Percentiles rank a stretch among this genome's conserved stretches.
Evolutionary conservation across 2,888 invertebrate species (phyloP).

Genomic region (Epicampocera succincta): DNA sequence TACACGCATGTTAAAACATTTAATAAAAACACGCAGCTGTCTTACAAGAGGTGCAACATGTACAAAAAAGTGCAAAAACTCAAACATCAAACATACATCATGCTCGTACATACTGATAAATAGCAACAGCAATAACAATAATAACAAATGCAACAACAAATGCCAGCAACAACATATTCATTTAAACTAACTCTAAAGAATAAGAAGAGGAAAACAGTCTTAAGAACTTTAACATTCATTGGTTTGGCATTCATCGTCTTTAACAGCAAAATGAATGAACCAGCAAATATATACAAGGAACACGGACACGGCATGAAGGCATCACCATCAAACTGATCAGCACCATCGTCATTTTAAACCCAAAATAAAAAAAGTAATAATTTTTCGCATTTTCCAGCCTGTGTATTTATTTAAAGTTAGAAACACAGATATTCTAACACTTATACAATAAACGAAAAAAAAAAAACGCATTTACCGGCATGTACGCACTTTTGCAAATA

Average conservation of each 20-base stretch:
- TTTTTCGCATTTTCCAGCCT: conserved; percentile 34
- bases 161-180: neutral
- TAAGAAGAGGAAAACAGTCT: conserved; percentile 10
- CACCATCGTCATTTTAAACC: conserved; percentile 21
- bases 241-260: conserved; percentile 49
- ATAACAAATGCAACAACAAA: conserved; percentile 7
- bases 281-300: conserved; percentile 7
- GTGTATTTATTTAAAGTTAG: conserved; percentile 32
- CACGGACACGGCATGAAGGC: conserved; percentile 31
- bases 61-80: conserved; percentile 31
- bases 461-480: neutral
- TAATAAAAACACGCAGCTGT: conserved; percentile 70
- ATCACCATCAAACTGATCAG: conserved; percentile 55
- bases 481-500: conserved; percentile 1
- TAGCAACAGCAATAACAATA: conserved; percentile 48
- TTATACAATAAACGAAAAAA: neutral
- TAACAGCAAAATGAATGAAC: conserved; percentile 44
- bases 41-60: conserved; percentile 40
- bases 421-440: conserved; percentile 25
- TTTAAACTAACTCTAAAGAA: conserved; percentile 4
- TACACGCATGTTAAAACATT: conserved; percentile 70
- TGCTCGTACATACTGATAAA: conserved; percentile 54
- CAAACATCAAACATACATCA: conserved; percentile 62
- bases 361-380: conserved; percentile 26
- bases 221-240: conserved; percentile 55